Conservation (phyloP, 2,797 vertebrate genomes). For the Sebastes hubbsi region DNA sequence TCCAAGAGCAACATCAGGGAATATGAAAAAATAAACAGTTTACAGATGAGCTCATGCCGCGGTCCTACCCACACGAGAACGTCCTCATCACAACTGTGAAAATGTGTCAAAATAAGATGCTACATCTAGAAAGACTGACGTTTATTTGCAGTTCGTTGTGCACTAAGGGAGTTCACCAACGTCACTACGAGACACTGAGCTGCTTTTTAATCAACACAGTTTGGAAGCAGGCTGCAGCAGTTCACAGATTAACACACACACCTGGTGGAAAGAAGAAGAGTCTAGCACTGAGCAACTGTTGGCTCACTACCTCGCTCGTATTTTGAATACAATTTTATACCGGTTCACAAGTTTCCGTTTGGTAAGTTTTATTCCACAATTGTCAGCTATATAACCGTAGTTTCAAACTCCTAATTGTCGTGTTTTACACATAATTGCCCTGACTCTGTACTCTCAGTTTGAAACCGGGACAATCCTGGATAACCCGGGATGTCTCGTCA, state of each 20-base stretch:
- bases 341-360: too few relatives aligned
- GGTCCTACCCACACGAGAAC: background rate
- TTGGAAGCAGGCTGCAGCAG: background rate
- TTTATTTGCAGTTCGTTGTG: background rate
- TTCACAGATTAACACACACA: background rate
- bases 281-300: background rate
- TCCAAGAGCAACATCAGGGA: background rate
- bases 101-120: background rate
- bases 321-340: too few relatives aligned
- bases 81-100: background rate
- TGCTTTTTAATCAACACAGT: background rate
- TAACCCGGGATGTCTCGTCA: too few relatives aligned
- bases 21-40: background rate
- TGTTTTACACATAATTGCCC: too few relatives aligned
- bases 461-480: too few relatives aligned
- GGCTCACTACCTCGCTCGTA: background rate
- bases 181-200: background rate
- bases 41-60: background rate
- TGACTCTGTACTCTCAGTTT: too few relatives aligned
- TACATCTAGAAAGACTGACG: background rate
- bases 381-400: too few relatives aligned
- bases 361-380: too few relatives aligned
- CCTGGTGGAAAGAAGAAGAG: background rate
- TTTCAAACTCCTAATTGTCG: too few relatives aligned
- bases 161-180: background rate